Evolutionary conservation across 2,888 invertebrate species (phyloP).

Genomic region (Acleris literana): DNA sequence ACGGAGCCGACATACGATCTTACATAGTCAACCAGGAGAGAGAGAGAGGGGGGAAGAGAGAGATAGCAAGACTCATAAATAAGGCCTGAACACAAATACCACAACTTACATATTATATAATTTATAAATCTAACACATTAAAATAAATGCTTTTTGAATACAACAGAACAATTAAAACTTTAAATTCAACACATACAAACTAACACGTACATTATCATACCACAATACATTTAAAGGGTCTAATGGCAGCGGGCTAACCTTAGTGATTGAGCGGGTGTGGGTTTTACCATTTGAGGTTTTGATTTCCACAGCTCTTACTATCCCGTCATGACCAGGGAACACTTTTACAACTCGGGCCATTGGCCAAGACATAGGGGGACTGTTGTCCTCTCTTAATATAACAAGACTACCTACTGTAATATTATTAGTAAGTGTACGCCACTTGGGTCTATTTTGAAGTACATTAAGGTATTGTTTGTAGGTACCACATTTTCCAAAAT

Average conservation of each 20-base stretch:
- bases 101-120: no score
- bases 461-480: slow-evolving; percentile 33
- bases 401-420: slow-evolving; percentile 26
- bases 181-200: no score
- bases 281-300: slow-evolving; percentile 28
- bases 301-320: slow-evolving; percentile 36
- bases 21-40: no score
- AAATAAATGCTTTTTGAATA: no score
- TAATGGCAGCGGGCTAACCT: slow-evolving; percentile 29
- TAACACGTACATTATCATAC: no score
- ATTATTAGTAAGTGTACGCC: slow-evolving; percentile 16
- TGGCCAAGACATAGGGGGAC: slow-evolving; percentile 21
- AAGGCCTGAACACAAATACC: no score
- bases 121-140: no score
- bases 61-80: no score
- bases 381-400: slow-evolving; percentile 34
- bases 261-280: slow-evolving; percentile 15
- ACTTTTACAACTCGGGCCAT: slow-evolving; percentile 35
- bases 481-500: slow-evolving; percentile 10
- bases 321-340: slow-evolving; percentile 29
- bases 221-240: neutral
- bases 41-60: no score
- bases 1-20: no score
- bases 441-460: slow-evolving; percentile 29
- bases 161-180: no score